Conservation (phyloP, 1,140 invertebrate genomes). For the Drosophila ohnishii region DNA sequence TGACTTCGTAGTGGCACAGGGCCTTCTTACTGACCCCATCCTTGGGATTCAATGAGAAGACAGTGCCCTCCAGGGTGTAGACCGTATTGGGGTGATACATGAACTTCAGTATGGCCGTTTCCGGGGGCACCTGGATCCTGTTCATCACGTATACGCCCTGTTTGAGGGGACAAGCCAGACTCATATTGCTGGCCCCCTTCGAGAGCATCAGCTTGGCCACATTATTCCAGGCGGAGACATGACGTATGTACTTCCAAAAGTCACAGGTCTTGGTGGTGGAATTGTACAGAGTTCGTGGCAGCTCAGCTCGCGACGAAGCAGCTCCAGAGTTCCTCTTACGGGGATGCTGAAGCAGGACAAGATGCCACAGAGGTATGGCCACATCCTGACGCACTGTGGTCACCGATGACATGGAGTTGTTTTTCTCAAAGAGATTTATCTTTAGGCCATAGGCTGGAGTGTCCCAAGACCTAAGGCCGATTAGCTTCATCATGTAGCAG, state of each 20-base stretch:
- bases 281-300: slow-evolving; percentile 64
- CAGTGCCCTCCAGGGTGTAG: slow-evolving; percentile 59
- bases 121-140: slow-evolving; percentile 67
- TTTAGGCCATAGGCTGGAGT: slow-evolving; percentile 58
- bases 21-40: slow-evolving; percentile 39
- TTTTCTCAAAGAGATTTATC: slow-evolving; percentile 47
- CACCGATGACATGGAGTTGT: slow-evolving; percentile 70
- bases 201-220: slow-evolving; percentile 59
- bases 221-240: slow-evolving; percentile 67
- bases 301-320: slow-evolving; percentile 4
- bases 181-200: slow-evolving; percentile 67
- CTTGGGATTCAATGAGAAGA: slow-evolving; percentile 51
- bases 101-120: slow-evolving; percentile 67
- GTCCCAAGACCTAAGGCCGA: slow-evolving; percentile 47
- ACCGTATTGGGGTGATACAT: slow-evolving; percentile 77
- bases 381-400: slow-evolving; percentile 66
- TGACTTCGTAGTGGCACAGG: slow-evolving; percentile 69
- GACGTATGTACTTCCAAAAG: slow-evolving; percentile 69
- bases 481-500: slow-evolving; percentile 65
- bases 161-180: slow-evolving; percentile 65
- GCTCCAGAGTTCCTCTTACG: slow-evolving; percentile 2
- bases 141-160: slow-evolving; percentile 67
- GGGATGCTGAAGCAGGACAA: slow-evolving; percentile 57
- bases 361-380: slow-evolving; percentile 63
- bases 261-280: slow-evolving; percentile 65